A percentile compares a stretch with the other conserved stretches of the same genome.
Evolutionary conservation across 2,888 invertebrate species (phyloP).

Genomic region (Amiota minor): DNA sequence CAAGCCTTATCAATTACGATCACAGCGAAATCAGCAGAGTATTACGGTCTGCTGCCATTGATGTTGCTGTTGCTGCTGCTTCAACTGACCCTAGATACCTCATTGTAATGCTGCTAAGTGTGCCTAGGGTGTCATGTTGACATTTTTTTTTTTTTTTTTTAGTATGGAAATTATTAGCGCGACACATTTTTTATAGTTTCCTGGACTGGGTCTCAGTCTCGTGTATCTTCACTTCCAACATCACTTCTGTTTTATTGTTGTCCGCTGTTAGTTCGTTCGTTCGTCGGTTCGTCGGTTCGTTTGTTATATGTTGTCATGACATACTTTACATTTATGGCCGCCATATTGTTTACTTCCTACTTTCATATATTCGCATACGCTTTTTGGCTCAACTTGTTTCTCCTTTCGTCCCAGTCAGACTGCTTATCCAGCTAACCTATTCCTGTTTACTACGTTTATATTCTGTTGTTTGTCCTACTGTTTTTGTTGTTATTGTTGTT

Average conservation of each 20-base stretch:
- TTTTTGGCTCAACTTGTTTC: not conserved
- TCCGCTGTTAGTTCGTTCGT: not conserved
- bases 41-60: too few relatives aligned
- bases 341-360: conserved; percentile 28
- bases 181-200: conserved; percentile 31
- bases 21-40: not conserved
- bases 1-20: not conserved
- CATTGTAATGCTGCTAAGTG: too few relatives aligned
- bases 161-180: conserved; percentile 28
- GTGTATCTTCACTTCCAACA: not conserved
- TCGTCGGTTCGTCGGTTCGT: conserved; percentile 5
- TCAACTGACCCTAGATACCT: not conserved
- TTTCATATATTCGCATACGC: conserved; percentile 20
- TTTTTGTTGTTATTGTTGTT: not conserved
- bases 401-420: not conserved
- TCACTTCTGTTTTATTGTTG: too few relatives aligned
- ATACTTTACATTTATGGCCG: conserved; percentile 29
- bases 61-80: not conserved
- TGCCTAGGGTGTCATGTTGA: conserved; percentile 13
- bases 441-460: not conserved
- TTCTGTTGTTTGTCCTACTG: not conserved
- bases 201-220: not conserved
- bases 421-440: not conserved
- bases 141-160: conserved; percentile 25
- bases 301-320: conserved; percentile 25